Evolutionary conservation across 92 coral and sea anemone genomes (phyloP).

Genomic region (Siderastrea siderea): DNA sequence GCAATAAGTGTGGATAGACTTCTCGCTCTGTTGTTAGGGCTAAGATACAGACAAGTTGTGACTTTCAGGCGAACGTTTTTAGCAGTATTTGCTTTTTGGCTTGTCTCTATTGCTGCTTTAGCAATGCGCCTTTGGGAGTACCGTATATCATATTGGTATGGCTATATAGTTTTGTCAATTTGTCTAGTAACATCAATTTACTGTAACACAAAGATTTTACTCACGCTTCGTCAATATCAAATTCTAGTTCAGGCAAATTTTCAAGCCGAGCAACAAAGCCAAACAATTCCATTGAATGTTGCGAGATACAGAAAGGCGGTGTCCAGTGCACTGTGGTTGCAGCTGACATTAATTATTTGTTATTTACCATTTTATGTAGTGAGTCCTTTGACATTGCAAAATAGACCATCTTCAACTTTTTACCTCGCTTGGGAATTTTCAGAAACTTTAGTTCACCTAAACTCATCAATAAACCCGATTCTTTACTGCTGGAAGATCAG

Average conservation of each 20-base stretch:
- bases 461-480: no score
- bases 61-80: slow-evolving; percentile 1
- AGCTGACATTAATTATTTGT: background rate
- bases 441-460: no score
- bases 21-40: slow-evolving; percentile 13
- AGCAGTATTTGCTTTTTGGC: no score
- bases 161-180: no score
- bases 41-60: slow-evolving; percentile 20
- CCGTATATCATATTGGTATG: no score
- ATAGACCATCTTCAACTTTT: no score
- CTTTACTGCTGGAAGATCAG: background rate
- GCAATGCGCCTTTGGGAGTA: no score
- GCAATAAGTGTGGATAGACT: slow-evolving; percentile 31
- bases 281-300: background rate
- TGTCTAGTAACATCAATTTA: background rate
- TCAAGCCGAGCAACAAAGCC: background rate
- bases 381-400: no score
- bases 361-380: background rate
- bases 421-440: no score
- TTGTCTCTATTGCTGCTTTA: no score
- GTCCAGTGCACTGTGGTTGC: background rate
- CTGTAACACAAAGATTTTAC: background rate
- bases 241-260: background rate
- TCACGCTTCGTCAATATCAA: background rate
- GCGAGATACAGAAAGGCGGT: background rate